These are phyloP conservation scores for Acromyrmex heyeri DNA, from an alignment of 1,140 invertebrate species.

Conservation along the genomic window DNA sequence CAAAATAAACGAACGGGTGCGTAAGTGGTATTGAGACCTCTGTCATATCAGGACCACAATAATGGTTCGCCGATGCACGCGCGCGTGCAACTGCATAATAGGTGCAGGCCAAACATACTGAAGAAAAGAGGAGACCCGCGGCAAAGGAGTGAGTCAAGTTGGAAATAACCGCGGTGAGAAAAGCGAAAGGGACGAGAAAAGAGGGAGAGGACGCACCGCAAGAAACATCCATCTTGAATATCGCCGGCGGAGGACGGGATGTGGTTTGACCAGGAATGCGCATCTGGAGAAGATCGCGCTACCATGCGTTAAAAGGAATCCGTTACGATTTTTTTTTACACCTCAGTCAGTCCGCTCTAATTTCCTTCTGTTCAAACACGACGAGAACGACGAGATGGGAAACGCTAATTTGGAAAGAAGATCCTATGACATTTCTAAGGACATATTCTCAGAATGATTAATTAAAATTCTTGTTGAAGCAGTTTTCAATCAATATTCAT, in stretches of 20 bases:
- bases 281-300: slow-evolving; percentile 56
- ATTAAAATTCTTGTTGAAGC: neutral
- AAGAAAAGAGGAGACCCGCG: neutral
- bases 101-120: slow-evolving; percentile 71
- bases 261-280: slow-evolving; percentile 72
- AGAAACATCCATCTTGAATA: slow-evolving; percentile 69
- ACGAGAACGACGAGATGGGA: neutral
- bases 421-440: neutral
- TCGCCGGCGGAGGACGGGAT: slow-evolving; percentile 47
- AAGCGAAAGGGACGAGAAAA: slow-evolving; percentile 62
- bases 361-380: neutral
- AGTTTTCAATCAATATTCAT: neutral
- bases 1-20: slow-evolving; percentile 62
- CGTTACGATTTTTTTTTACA: slow-evolving; percentile 54
- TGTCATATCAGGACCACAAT: slow-evolving; percentile 85
- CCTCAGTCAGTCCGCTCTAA: neutral
- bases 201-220: slow-evolving; percentile 33
- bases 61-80: slow-evolving; percentile 80
- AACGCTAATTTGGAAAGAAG: neutral
- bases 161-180: slow-evolving; percentile 43
- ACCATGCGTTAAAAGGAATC: slow-evolving; percentile 56
- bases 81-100: slow-evolving; percentile 74
- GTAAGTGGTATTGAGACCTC: slow-evolving; percentile 85
- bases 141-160: slow-evolving; percentile 4
- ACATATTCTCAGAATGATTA: neutral